Base-by-base conservation (phyloP, 2,113 vertebrate genomes). In the Penelope pileata region DNA sequence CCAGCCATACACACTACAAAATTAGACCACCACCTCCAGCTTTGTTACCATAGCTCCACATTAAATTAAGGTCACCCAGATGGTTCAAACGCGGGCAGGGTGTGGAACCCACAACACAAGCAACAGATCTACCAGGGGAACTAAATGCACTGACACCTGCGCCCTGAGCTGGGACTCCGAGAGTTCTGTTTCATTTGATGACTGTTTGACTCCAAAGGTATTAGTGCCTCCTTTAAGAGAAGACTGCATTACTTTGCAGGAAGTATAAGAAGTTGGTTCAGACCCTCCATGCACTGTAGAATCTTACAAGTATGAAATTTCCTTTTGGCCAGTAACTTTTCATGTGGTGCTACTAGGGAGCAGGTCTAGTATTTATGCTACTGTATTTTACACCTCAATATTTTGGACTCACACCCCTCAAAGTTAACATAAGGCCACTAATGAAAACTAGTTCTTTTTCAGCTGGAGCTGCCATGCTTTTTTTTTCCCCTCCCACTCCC, bases 1-100 rank as follows among this genome's bases (percentile, higher is more conserved):
- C 16, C 29, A 87, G 32, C 40, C n/a, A 16, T 36, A 66, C 1
- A 81, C 77, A 83, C 51, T 15, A 78, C 62, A 69, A 82, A 89
- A 78, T 66, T 30, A 79, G 59, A 88, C 67, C 36, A 77, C 85
- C 40, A 94, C 72, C 68, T 80, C 50, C 48, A 38, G 42, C 26
- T 95, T 91, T 86, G 30, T 83, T 88, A 91, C 68, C 58, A 58
- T 5, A 91, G 54, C 32, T 91, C 45, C 32, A 16, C 47, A 94
- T 74, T 73, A 90, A 91, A 88, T 77, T 83, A 77, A 47, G 90
- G 88, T 77, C 88, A 95, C 59, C 18, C 67, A 95, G n/a, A 6
- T 13, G 26, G 83, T 67, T 54, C 87, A 94, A 91, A 90, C 21
- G 34, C 79, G 88, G 68, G 76, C 59, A 86, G 72, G 64, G 50